phyloP scores from a whole-genome alignment of 2,113 vertebrate genomes.

The Paramormyrops kingsleyae region DNA sequence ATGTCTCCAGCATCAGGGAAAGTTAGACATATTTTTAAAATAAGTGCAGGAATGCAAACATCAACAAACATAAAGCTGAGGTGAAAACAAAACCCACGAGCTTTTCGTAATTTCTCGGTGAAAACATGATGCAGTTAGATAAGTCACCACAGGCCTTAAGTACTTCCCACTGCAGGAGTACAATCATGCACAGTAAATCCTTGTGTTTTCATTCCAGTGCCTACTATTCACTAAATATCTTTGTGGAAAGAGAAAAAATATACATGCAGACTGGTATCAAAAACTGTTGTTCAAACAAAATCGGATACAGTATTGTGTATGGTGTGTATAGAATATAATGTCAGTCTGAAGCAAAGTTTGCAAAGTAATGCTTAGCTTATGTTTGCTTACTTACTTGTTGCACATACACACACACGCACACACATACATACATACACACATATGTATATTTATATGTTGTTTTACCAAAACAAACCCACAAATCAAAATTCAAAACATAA shows the following conservation, averaged over 20 bases:
- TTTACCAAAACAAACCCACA: not conserved
- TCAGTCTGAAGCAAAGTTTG: not conserved
- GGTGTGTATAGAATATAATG: not conserved
- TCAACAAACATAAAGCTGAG: not conserved
- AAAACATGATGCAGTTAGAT: not conserved
- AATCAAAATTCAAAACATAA: not conserved
- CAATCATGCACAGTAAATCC: not conserved
- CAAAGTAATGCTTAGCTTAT: not conserved
- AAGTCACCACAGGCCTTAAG: not conserved
- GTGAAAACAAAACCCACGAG: not conserved
- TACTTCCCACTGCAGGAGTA: not conserved
- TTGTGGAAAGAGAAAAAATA: not conserved
- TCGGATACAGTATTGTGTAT: not conserved
- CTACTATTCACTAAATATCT: not conserved
- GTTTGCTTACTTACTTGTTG: not conserved
- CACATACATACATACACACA: no score
- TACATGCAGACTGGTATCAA: not conserved
- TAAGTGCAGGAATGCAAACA: not conserved
- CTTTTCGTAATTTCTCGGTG: not conserved
- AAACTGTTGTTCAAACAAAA: not conserved
- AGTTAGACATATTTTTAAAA: not conserved
- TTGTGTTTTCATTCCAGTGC: not conserved
- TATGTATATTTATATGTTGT: not conserved
- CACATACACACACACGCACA: not conserved
- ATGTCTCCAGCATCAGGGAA: not conserved